Conservation (phyloP, 2,888 invertebrate species). For the Ditula angustiorana region DNA sequence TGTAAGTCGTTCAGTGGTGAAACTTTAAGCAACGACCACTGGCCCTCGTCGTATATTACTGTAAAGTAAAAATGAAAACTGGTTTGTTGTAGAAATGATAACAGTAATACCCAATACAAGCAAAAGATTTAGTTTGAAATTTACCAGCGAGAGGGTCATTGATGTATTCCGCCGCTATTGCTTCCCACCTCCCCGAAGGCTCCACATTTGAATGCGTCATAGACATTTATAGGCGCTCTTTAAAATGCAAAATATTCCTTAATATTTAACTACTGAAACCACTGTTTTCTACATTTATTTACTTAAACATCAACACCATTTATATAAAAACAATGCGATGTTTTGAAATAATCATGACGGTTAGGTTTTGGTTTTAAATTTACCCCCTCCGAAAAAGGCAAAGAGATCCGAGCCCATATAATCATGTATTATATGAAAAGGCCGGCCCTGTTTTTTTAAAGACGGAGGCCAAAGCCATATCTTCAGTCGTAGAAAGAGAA, state of each 20-base stretch:
- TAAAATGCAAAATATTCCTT: background rate
- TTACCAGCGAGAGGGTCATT: constrained; percentile 55
- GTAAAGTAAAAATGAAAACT: constrained; percentile 44
- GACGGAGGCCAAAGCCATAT: no score
- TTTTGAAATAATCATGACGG: constrained; percentile 9
- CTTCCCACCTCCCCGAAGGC: constrained; percentile 37
- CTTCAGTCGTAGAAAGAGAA: no score
- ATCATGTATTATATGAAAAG: no score
- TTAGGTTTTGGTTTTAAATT: background rate
- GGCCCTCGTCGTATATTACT: constrained; percentile 75
- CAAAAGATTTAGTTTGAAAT: background rate
- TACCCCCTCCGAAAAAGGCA: no score
- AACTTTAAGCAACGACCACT: constrained; percentile 70
- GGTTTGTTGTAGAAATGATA: constrained; percentile 13
- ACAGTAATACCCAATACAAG: background rate
- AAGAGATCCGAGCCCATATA: no score
- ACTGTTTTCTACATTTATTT: constrained; percentile 1
- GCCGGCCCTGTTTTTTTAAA: no score
- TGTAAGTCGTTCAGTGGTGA: constrained; percentile 72
- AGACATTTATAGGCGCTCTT: constrained; percentile 14
- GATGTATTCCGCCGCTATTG: constrained; percentile 37
- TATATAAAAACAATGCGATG: no score
- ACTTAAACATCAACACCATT: constrained; percentile 9
- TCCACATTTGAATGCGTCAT: constrained; percentile 25
- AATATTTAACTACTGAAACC: background rate